Conservation (phyloP, 2,888 invertebrate genomes). For the Periphyllus acericola region DNA sequence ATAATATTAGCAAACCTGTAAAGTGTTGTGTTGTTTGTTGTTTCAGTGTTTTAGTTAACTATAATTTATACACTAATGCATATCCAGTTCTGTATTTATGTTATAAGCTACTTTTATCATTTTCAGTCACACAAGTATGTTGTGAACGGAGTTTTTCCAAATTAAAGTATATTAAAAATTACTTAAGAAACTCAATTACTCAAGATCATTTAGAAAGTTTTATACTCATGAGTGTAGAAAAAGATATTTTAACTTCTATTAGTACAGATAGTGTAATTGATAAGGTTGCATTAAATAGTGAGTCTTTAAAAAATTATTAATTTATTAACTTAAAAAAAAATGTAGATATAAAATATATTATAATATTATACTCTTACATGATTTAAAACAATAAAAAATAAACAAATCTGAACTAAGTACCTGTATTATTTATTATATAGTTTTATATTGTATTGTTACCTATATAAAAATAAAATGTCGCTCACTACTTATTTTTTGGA, state of each 20-base stretch:
- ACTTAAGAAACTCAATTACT: neutral
- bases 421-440: too few relatives aligned
- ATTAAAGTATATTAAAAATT: conserved; percentile 3
- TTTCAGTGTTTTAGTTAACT: conserved; percentile 7
- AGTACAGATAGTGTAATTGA: neutral
- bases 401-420: too few relatives aligned
- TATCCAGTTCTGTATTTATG: conserved; percentile 10
- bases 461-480: too few relatives aligned
- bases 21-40: neutral
- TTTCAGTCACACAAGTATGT: neutral
- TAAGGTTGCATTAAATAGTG: conserved; percentile 5
- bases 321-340: neutral
- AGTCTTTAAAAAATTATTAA: neutral
- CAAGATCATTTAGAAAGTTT: conserved; percentile 3
- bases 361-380: too few relatives aligned
- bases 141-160: neutral
- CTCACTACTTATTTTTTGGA: too few relatives aligned
- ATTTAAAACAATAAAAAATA: too few relatives aligned
- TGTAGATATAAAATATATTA: too few relatives aligned
- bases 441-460: too few relatives aligned
- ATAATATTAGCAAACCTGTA: neutral
- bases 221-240: conserved; percentile 1
- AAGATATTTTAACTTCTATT: neutral
- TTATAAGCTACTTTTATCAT: conserved; percentile 4
- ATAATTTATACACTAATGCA: conserved; percentile 9